phyloP scores from a whole-genome alignment of 2,888 invertebrate genomes.

The Adineta ricciae region DNA sequence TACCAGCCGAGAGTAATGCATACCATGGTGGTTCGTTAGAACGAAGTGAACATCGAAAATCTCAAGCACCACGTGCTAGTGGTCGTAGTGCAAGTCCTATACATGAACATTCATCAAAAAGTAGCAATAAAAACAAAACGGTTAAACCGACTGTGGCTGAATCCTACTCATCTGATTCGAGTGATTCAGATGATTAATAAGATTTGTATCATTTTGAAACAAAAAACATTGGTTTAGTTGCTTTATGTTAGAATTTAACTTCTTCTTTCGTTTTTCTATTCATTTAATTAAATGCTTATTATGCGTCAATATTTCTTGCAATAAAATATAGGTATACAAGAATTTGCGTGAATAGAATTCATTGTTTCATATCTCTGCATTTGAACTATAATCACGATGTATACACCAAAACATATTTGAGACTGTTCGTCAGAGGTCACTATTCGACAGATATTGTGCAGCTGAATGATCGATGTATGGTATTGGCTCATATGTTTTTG shows the following conservation, averaged over 20 bases:
- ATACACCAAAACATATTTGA: too few relatives aligned
- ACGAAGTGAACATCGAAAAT: neutral
- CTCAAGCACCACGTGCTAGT: neutral
- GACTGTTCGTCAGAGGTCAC: too few relatives aligned
- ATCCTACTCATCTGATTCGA: neutral
- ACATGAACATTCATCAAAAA: neutral
- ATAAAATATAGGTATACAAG: neutral
- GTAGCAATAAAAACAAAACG: neutral
- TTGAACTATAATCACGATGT: too few relatives aligned
- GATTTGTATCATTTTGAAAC: neutral
- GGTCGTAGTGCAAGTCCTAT: neutral
- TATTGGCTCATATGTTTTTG: too few relatives aligned
- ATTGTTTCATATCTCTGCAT: too few relatives aligned
- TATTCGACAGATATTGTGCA: too few relatives aligned
- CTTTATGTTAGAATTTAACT: neutral
- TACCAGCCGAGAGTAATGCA: neutral
- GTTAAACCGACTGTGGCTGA: neutral
- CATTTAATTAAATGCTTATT: neutral
- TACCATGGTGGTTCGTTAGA: neutral
- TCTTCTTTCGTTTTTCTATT: neutral
- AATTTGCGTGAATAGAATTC: too few relatives aligned
- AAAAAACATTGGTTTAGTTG: neutral
- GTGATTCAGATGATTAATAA: neutral
- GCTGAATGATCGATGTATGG: too few relatives aligned
- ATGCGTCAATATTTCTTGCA: neutral